phyloP scores from a whole-genome alignment of 2,888 invertebrate genomes.

The Apamea monoglypha region DNA sequence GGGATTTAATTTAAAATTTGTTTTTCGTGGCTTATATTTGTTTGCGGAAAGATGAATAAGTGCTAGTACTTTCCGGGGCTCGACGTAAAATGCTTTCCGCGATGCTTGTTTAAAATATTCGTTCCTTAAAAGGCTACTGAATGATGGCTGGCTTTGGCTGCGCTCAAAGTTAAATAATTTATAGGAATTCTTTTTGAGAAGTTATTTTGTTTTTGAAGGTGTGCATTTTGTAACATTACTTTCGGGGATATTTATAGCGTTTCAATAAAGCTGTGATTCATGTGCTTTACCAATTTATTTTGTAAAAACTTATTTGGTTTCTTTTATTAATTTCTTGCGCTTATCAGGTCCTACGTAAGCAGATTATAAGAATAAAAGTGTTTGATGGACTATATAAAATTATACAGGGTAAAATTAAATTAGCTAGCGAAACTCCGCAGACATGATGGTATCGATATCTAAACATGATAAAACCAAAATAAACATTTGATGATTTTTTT shows the following conservation, averaged over 20 bases:
- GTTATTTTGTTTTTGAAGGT: conserved; percentile 41
- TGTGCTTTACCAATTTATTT: not conserved
- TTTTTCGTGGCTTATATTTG: conserved; percentile 81
- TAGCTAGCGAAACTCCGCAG: too few species aligned
- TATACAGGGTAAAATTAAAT: not conserved
- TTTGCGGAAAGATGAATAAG: conserved; percentile 75
- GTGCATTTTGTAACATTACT: conserved; percentile 35
- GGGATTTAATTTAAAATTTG: conserved; percentile 86
- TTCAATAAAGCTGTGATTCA: conserved; percentile 16
- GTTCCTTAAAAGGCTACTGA: conserved; percentile 61
- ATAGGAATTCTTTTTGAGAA: conserved; percentile 50
- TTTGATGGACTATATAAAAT: not conserved
- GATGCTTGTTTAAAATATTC: conserved; percentile 65
- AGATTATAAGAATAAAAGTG: not conserved
- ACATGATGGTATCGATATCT: too few species aligned
- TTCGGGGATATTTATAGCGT: conserved; percentile 11
- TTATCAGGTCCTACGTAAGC: too few species aligned
- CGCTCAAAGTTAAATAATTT: conserved; percentile 64
- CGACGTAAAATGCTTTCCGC: conserved; percentile 65
- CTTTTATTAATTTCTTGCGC: not conserved
- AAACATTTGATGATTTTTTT: too few species aligned
- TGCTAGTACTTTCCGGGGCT: conserved; percentile 64
- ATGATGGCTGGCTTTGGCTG: too few species aligned
- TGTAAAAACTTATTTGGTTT: not conserved
- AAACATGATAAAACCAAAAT: too few species aligned